phyloP scores from a whole-genome alignment of 1,140 invertebrate genomes.

The Gryllus bimaculatus region DNA sequence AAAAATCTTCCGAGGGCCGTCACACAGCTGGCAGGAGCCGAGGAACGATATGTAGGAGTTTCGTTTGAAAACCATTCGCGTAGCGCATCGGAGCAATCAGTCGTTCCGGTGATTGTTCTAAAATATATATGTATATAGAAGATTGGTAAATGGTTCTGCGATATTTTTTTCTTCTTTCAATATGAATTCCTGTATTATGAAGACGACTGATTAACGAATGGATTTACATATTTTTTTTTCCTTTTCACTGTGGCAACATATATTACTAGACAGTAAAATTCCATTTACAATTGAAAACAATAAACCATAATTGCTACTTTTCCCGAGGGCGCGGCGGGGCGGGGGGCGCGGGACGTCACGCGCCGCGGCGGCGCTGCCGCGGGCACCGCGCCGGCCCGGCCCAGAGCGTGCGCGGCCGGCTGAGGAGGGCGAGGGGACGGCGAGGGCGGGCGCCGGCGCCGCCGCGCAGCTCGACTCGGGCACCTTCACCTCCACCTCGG shows the following conservation, averaged over 20 bases:
- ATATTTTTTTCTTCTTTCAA: not conserved
- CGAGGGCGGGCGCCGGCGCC: not conserved
- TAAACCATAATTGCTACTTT: not conserved
- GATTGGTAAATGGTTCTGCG: not conserved
- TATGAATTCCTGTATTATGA: not conserved
- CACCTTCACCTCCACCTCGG: constrained; percentile 70
- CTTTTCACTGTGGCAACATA: not conserved
- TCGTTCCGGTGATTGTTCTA: too few relatives aligned
- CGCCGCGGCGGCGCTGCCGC: not conserved
- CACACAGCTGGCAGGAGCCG: not conserved
- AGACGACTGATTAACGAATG: not conserved
- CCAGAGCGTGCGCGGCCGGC: not conserved
- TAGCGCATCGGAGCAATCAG: too few relatives aligned
- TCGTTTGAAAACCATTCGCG: not conserved
- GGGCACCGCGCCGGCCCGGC: not conserved
- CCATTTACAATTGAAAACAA: not conserved
- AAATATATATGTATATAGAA: not conserved
- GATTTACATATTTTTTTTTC: not conserved
- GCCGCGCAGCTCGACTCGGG: constrained; percentile 27
- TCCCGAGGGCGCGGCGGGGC: not conserved
- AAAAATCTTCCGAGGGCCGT: not conserved
- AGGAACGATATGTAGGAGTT: not conserved
- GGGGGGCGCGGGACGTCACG: not conserved
- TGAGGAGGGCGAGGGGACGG: not conserved
- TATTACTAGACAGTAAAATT: constrained; percentile 5